phyloP scores from a whole-genome alignment of 2,888 invertebrate genomes.

The Spodoptera picta region DNA sequence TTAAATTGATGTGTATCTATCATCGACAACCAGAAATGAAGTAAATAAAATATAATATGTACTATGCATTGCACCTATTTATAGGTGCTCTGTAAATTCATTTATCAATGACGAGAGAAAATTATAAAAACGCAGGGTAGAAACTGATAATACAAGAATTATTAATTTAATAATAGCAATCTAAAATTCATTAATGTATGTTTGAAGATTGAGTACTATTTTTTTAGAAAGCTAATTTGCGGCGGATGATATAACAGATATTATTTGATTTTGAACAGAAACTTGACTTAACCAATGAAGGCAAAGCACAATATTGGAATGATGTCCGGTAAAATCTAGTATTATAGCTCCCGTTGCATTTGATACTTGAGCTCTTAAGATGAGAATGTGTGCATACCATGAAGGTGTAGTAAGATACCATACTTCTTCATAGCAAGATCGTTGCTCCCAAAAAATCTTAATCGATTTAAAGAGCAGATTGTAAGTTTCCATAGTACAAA shows the following conservation, averaged over 20 bases:
- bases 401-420: too few relatives aligned
- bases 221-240: constrained; percentile 13
- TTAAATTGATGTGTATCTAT: constrained; percentile 62
- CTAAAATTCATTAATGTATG: constrained; percentile 39
- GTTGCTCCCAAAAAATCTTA: too few relatives aligned
- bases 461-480: too few relatives aligned
- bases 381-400: too few relatives aligned
- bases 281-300: too few relatives aligned
- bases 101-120: constrained; percentile 70
- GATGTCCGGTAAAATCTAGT: too few relatives aligned
- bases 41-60: constrained; percentile 55
- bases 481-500: too few relatives aligned
- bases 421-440: too few relatives aligned
- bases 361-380: too few relatives aligned
- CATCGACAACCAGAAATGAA: constrained; percentile 22
- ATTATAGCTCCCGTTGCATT: too few relatives aligned
- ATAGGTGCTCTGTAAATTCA: constrained; percentile 51
- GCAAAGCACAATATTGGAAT: too few relatives aligned
- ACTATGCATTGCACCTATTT: constrained; percentile 21
- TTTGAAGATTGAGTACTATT: constrained; percentile 14
- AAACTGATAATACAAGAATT: constrained; percentile 70
- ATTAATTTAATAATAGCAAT: constrained; percentile 34
- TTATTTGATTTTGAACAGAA: too few relatives aligned
- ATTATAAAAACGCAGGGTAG: constrained; percentile 77
- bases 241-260: not conserved